phyloP scores from a whole-genome alignment of 37 sponge, comb jelly and placozoan species.

The Amphimedon queenslandica region DNA sequence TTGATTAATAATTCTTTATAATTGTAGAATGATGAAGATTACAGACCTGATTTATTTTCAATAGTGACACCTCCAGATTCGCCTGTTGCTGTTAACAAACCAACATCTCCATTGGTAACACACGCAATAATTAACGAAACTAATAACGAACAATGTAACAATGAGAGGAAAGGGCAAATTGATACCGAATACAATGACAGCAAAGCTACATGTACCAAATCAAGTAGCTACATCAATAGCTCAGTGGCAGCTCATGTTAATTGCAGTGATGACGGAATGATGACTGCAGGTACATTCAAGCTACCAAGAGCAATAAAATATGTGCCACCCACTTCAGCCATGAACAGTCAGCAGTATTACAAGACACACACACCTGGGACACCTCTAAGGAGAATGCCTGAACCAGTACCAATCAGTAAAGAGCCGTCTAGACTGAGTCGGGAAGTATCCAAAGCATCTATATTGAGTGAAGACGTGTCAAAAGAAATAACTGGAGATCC shows the following conservation, averaged over 20 bases:
- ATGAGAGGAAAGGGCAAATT: too few species aligned
- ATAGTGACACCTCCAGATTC: neutral
- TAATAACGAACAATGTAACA: too few species aligned
- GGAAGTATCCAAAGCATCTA: too few species aligned
- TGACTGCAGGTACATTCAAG: neutral
- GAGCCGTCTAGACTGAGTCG: too few species aligned
- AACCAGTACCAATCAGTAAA: neutral
- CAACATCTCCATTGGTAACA: neutral
- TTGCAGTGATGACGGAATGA: neutral
- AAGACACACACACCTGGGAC: neutral
- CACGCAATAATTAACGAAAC: too few species aligned
- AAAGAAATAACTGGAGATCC: neutral
- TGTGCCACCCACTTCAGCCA: neutral
- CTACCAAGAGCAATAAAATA: neutral
- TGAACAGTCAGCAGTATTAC: slow-evolving; percentile 3
- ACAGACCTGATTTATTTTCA: neutral
- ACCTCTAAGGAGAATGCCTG: neutral
- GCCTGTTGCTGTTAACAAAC: neutral
- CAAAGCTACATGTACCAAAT: too few species aligned
- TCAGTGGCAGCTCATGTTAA: neutral
- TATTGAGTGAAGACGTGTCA: too few species aligned
- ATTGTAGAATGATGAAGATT: neutral
- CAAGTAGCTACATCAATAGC: neutral
- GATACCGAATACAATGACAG: too few species aligned
- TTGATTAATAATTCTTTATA: too few species aligned